Evolutionary conservation across 2,888 invertebrate genomes (phyloP).

Genomic region (Drosophila eohydei): DNA sequence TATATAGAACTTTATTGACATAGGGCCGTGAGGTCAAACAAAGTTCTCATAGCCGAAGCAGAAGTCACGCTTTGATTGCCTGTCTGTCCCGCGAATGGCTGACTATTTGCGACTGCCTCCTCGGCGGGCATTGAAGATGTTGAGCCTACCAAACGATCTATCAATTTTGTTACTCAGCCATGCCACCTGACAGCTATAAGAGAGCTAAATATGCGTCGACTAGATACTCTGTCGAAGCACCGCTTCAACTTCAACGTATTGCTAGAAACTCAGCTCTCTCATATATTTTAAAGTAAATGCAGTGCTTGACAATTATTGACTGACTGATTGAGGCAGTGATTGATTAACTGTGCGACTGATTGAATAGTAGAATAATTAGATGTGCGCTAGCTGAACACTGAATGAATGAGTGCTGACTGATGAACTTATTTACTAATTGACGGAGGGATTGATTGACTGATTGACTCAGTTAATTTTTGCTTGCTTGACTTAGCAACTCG

Average conservation of each 20-base stretch:
- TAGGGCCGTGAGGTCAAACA: constrained; percentile 43
- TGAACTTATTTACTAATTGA: neutral
- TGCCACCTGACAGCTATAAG: constrained; percentile 39
- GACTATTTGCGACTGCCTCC: constrained; percentile 42
- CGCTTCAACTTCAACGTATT: neutral
- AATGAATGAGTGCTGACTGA: neutral
- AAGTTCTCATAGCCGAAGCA: constrained; percentile 43
- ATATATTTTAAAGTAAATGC: neutral
- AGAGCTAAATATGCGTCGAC: neutral
- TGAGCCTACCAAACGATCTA: constrained; percentile 44
- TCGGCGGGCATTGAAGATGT: constrained; percentile 39
- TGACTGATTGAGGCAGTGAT: neutral
- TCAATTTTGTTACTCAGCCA: constrained; percentile 39
- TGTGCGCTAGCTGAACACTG: too few relatives aligned
- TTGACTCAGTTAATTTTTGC: too few relatives aligned
- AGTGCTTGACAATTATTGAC: neutral
- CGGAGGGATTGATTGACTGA: neutral
- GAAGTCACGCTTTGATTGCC: constrained; percentile 66
- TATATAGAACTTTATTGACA: constrained; percentile 33
- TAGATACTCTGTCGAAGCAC: constrained; percentile 24
- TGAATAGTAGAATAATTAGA: too few relatives aligned
- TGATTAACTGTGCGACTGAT: neutral
- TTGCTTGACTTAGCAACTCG: neutral
- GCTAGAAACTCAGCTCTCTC: too few relatives aligned
- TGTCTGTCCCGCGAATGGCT: constrained; percentile 18